Conservation (phyloP, 2,113 vertebrate genomes). For the Xiphias gladius region DNA sequence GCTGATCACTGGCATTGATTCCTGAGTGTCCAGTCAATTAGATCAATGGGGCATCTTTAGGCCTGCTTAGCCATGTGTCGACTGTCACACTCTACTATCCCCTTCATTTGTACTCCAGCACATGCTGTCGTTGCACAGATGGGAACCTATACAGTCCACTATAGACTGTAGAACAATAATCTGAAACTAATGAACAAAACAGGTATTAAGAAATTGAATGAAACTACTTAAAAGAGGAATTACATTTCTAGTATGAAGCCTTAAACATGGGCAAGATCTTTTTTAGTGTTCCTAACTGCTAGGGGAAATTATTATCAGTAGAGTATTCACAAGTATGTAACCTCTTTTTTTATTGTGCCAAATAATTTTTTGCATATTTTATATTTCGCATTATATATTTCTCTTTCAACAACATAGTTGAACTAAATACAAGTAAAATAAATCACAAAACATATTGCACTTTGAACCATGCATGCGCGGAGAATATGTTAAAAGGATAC, state of each 20-base stretch:
- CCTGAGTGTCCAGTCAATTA: conserved; percentile 75
- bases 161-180: conserved; percentile 50
- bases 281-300: not conserved
- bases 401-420: not conserved
- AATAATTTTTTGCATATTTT: not conserved
- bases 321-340: not conserved
- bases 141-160: conserved; percentile 49
- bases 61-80: conserved; percentile 80
- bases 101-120: conserved; percentile 70
- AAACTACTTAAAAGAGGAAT: not conserved
- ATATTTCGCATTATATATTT: not conserved
- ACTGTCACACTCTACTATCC: conserved; percentile 70
- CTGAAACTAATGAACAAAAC: conserved; percentile 46
- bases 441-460: not conserved
- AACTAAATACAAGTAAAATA: not conserved
- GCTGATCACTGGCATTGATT: conserved; percentile 86
- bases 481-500: not conserved
- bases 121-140: conserved; percentile 75
- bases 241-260: not conserved
- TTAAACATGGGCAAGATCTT: not conserved
- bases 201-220: conserved; percentile 9
- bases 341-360: not conserved
- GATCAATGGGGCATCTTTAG: conserved; percentile 84
- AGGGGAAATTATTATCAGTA: not conserved
- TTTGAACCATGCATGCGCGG: not conserved